These are phyloP conservation scores for Aradus depressus DNA, from an alignment of 2,888 invertebrate species.

Conservation along the genomic window DNA sequence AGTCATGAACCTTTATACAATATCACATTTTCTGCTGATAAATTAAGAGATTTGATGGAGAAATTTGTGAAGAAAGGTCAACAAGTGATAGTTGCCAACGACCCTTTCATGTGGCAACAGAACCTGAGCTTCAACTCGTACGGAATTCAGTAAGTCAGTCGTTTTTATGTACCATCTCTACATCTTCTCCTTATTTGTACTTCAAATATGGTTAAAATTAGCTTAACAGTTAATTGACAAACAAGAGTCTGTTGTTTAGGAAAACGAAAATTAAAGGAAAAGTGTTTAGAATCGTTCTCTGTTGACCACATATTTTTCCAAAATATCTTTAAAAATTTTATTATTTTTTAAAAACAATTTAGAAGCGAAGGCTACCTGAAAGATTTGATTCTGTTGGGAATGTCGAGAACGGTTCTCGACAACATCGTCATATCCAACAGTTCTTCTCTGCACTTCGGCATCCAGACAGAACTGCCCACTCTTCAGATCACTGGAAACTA, in stretches of 20 bases:
- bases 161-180: too few relatives aligned
- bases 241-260: too few relatives aligned
- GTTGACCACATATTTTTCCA: too few relatives aligned
- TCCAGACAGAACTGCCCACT: conserved; percentile 6
- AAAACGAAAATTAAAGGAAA: not conserved
- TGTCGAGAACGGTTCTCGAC: conserved; percentile 8
- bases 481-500: conserved; percentile 9
- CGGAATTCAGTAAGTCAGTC: conserved; percentile 13
- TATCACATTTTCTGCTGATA: too few relatives aligned
- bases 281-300: too few relatives aligned
- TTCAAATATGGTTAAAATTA: too few relatives aligned
- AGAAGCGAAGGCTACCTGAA: conserved; percentile 14
- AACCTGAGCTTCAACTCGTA: conserved; percentile 3
- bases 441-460: not conserved
- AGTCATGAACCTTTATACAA: too few relatives aligned
- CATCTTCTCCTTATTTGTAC: too few relatives aligned
- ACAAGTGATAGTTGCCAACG: conserved; percentile 10
- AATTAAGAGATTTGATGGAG: not conserved
- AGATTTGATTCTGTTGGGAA: conserved; percentile 14
- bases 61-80: conserved; percentile 12
- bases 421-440: not conserved
- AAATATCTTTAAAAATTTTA: too few relatives aligned
- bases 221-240: too few relatives aligned
- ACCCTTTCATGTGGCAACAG: conserved; percentile 4
- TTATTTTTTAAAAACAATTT: not conserved